phyloP scores from a whole-genome alignment of 2,888 invertebrate species.

The Polydrusus tereticollis region DNA sequence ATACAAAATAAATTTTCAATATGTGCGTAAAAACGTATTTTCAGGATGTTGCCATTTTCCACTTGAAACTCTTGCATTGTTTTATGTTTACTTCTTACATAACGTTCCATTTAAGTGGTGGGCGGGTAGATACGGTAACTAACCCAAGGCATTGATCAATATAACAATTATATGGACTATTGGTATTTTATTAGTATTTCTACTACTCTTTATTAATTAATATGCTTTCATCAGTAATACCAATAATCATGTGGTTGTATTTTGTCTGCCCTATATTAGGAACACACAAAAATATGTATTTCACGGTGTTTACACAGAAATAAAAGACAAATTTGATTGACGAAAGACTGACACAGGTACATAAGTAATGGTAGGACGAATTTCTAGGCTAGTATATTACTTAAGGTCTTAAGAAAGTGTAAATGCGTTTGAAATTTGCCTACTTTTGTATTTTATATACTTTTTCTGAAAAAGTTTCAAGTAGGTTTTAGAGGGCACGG shows the following conservation, averaged over 20 bases:
- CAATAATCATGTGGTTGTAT: conserved; percentile 11
- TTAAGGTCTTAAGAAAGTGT: too few relatives aligned
- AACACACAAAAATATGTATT: background rate
- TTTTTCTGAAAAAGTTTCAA: too few relatives aligned
- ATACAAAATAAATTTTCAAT: background rate
- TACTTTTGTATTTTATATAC: too few relatives aligned
- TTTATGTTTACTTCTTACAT: conserved; percentile 12
- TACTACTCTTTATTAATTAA: background rate
- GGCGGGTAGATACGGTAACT: conserved; percentile 2
- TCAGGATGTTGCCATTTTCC: conserved; percentile 2
- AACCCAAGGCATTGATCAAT: conserved; percentile 23
- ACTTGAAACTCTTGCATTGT: background rate
- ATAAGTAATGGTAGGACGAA: too few relatives aligned
- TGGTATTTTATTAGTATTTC: background rate
- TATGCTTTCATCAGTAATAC: background rate
- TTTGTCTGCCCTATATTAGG: background rate
- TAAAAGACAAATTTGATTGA: too few relatives aligned
- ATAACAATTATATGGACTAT: conserved; percentile 5
- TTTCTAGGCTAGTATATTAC: too few relatives aligned
- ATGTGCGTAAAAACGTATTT: background rate
- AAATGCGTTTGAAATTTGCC: too few relatives aligned
- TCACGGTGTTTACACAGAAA: background rate
- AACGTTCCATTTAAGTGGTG: background rate
- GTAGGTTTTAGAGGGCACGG: too few relatives aligned
- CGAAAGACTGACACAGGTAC: too few relatives aligned